Evolutionary conservation across 2,888 invertebrate genomes (phyloP).

Genomic region (Tetrapedia diversipes): DNA sequence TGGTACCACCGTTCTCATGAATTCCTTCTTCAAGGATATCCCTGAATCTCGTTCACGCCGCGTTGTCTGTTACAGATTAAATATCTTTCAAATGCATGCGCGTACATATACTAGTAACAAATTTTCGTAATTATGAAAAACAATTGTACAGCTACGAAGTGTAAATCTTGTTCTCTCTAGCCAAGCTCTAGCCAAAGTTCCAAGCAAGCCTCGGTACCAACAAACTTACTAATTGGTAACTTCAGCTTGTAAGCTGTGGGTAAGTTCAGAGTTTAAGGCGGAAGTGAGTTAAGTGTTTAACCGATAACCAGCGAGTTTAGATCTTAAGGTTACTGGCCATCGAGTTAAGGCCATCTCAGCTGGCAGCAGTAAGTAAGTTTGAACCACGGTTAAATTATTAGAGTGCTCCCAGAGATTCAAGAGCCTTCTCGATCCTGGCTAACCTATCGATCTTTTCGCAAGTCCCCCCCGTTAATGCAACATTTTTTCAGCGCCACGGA

Average conservation of each 20-base stretch:
- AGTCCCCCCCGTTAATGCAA: too few species aligned
- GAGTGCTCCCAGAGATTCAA: neutral
- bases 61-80: too few species aligned
- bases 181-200: neutral
- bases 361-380: neutral
- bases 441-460: neutral
- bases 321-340: neutral
- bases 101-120: too few species aligned
- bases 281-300: neutral
- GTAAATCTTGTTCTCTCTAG: too few species aligned
- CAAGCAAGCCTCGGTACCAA: neutral
- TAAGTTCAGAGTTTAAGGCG: slow-evolving; percentile 25
- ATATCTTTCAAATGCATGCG: too few species aligned
- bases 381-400: neutral
- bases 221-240: slow-evolving; percentile 38
- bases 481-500: too few species aligned
- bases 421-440: neutral
- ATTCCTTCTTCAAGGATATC: too few species aligned
- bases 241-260: neutral
- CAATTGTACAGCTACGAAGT: too few species aligned
- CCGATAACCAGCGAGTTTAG: slow-evolving; percentile 24
- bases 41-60: too few species aligned
- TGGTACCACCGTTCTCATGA: too few species aligned
- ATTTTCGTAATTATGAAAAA: too few species aligned
- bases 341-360: slow-evolving; percentile 3